Conservation (phyloP, 1,140 invertebrate genomes). For the Maconellicoccus hirsutus region DNA sequence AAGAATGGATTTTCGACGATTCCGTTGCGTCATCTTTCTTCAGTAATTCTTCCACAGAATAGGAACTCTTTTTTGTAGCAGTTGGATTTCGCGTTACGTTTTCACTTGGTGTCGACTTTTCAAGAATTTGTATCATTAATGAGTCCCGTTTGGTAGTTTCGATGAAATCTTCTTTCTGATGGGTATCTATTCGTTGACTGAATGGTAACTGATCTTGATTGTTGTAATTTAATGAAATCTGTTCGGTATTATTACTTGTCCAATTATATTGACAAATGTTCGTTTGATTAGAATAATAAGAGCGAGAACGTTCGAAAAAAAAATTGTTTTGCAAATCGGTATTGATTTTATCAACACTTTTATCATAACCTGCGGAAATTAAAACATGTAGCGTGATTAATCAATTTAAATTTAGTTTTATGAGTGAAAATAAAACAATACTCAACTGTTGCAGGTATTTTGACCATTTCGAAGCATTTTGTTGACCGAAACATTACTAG, state of each 20-base stretch:
- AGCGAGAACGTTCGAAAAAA: not conserved
- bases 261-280: not conserved
- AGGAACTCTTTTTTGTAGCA: constrained; percentile 56
- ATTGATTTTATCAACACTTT: constrained; percentile 12
- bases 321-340: constrained; percentile 6
- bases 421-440: not conserved
- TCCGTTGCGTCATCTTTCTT: constrained; percentile 43
- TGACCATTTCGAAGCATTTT: not conserved
- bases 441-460: not conserved
- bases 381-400: not conserved
- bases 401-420: not conserved
- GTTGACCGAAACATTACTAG: not conserved
- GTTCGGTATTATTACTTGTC: not conserved
- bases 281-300: not conserved
- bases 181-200: not conserved
- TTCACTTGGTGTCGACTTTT: not conserved
- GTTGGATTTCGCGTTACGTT: constrained; percentile 7
- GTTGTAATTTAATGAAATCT: not conserved
- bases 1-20: constrained; percentile 6
- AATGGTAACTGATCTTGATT: not conserved
- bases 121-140: not conserved
- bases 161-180: constrained; percentile 22
- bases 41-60: constrained; percentile 71
- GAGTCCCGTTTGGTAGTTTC: constrained; percentile 18
- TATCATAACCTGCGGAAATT: not conserved